phyloP scores from a whole-genome alignment of 2,888 invertebrate genomes.

The Acleris cristana region DNA sequence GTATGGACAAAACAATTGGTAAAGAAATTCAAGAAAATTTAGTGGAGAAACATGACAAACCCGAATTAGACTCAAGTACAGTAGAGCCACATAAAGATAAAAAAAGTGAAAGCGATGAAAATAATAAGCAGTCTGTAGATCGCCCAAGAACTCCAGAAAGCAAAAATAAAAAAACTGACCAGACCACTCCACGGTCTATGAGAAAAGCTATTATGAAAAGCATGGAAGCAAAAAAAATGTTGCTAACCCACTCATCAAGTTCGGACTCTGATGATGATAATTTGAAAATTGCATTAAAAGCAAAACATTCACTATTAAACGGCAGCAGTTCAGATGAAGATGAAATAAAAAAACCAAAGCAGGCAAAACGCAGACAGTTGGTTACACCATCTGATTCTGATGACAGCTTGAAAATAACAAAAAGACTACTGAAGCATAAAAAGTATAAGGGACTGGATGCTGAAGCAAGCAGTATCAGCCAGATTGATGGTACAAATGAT shows the following conservation, averaged over 20 bases:
- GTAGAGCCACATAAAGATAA: slow-evolving; percentile 33
- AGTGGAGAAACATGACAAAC: too few species aligned
- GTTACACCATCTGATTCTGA: slow-evolving; percentile 50
- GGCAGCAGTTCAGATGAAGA: slow-evolving; percentile 53
- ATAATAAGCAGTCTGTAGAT: slow-evolving; percentile 3
- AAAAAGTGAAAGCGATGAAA: neutral
- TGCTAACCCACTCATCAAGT: slow-evolving; percentile 65
- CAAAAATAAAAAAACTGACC: slow-evolving; percentile 43
- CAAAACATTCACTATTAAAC: slow-evolving; percentile 57
- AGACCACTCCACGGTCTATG: slow-evolving; percentile 51
- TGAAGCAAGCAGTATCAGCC: slow-evolving; percentile 40
- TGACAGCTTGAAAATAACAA: slow-evolving; percentile 41
- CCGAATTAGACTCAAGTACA: slow-evolving; percentile 21
- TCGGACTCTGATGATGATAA: slow-evolving; percentile 71
- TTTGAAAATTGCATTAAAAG: slow-evolving; percentile 51
- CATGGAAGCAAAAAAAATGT: slow-evolving; percentile 67
- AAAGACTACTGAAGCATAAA: slow-evolving; percentile 38
- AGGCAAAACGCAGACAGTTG: slow-evolving; percentile 32
- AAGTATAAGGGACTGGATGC: slow-evolving; percentile 29
- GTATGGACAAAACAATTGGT: slow-evolving; percentile 17
- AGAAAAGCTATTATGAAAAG: slow-evolving; percentile 63
- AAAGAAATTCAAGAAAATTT: slow-evolving; percentile 12
- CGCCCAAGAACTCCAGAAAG: slow-evolving; percentile 38
- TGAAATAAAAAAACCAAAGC: slow-evolving; percentile 31
- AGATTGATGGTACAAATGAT: slow-evolving; percentile 46